These are phyloP conservation scores for Agrypnia vestita DNA, from an alignment of 1,140 invertebrate genomes.

Conservation along the genomic window DNA sequence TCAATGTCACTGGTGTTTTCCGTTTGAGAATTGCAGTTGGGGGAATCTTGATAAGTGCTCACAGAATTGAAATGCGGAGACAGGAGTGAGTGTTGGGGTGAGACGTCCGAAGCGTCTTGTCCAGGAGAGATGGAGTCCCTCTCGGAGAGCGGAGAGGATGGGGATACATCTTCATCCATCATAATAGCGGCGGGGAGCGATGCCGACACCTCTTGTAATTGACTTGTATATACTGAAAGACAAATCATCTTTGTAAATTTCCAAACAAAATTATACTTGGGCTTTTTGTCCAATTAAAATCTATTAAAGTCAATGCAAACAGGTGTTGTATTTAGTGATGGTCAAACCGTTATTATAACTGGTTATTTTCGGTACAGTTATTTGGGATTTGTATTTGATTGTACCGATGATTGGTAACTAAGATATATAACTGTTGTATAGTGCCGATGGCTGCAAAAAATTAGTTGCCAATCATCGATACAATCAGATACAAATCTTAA, in stretches of 20 bases:
- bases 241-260: neutral
- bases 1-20: conserved; percentile 68
- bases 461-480: too few relatives aligned
- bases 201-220: conserved; percentile 70
- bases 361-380: too few relatives aligned
- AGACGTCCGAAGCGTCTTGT: conserved; percentile 46
- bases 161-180: conserved; percentile 68
- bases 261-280: too few relatives aligned
- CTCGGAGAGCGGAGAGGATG: conserved; percentile 39
- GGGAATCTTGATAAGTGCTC: conserved; percentile 63
- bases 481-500: too few relatives aligned
- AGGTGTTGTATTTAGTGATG: too few relatives aligned
- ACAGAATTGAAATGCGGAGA: conserved; percentile 63
- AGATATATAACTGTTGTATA: too few relatives aligned
- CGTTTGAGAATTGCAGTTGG: conserved; percentile 63
- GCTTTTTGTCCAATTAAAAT: too few relatives aligned
- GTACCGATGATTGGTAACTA: too few relatives aligned
- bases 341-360: too few relatives aligned
- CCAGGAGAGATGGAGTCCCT: conserved; percentile 33
- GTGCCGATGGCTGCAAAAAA: too few relatives aligned
- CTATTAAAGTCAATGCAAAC: too few relatives aligned
- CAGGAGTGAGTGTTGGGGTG: conserved; percentile 64
- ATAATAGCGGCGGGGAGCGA: conserved; percentile 70
- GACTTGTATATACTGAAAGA: conserved; percentile 69
- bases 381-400: too few relatives aligned